Percentiles rank a stretch among this genome's conserved stretches.
These are phyloP conservation scores for Oxytorus armatus DNA, from an alignment of 2,888 invertebrate genomes.

Conservation along the genomic window DNA sequence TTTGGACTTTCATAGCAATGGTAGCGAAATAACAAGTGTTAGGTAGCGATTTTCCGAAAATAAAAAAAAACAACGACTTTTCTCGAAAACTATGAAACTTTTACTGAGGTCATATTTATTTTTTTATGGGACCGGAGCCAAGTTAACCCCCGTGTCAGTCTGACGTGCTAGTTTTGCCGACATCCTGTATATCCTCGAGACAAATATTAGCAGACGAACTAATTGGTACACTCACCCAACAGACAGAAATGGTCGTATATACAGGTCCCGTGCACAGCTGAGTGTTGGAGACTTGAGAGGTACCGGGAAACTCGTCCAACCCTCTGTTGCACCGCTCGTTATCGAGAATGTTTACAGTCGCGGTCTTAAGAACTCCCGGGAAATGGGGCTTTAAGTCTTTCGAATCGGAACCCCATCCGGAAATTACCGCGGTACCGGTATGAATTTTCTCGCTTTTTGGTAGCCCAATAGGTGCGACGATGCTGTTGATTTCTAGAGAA, in stretches of 20 bases:
- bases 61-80: too few relatives aligned
- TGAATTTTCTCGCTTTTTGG: conserved; percentile 86
- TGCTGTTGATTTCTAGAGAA: conserved; percentile 85
- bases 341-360: conserved; percentile 73
- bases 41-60: too few relatives aligned
- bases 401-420: conserved; percentile 87
- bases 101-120: too few relatives aligned
- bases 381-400: conserved; percentile 65
- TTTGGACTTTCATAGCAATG: too few relatives aligned
- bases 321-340: conserved; percentile 63
- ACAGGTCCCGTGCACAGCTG: conserved; percentile 73
- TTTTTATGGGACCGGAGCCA: too few relatives aligned
- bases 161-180: too few relatives aligned
- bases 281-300: conserved; percentile 68
- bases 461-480: conserved; percentile 86
- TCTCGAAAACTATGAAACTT: too few relatives aligned
- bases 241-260: conserved; percentile 71
- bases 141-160: too few relatives aligned
- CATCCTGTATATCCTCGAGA: too few relatives aligned
- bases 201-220: too few relatives aligned
- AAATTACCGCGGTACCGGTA: conserved; percentile 85
- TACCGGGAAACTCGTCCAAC: conserved; percentile 22
- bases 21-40: too few relatives aligned
- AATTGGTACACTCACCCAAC: conserved; percentile 76
- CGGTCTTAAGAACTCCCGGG: conserved; percentile 77